Percentiles rank a stretch among this genome's conserved stretches.
These are phyloP conservation scores for Strix occidentalis DNA, from an alignment of 2,797 vertebrate species.

Conservation along the genomic window DNA sequence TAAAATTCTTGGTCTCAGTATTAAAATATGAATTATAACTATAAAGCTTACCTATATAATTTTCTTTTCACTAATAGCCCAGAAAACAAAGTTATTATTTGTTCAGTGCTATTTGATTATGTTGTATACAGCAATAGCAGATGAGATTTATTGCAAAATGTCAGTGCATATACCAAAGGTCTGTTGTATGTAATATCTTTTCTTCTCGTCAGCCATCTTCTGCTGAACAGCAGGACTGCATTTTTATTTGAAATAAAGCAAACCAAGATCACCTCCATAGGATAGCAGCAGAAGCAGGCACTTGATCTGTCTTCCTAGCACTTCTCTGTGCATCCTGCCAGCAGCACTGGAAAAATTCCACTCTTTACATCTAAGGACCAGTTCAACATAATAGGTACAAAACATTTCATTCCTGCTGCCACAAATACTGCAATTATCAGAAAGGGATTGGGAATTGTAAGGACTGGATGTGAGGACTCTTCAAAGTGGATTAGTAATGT, in stretches of 20 bases:
- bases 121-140: not conserved
- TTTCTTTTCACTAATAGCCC: not conserved
- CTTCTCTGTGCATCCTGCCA: not conserved
- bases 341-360: not conserved
- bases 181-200: not conserved
- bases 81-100: not conserved
- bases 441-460: not conserved
- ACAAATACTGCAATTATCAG: not conserved
- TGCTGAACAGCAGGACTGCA: not conserved
- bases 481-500: not conserved
- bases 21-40: not conserved
- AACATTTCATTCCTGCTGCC: not conserved
- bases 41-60: not conserved
- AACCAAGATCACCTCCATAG: not conserved
- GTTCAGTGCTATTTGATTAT: not conserved
- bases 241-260: not conserved
- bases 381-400: slow-evolving; percentile 2
- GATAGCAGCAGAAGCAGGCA: not conserved
- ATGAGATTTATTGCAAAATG: not conserved
- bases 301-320: not conserved
- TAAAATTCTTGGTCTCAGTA: not conserved
- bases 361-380: not conserved
- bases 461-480: not conserved
- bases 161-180: not conserved
- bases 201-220: not conserved